Evolutionary conservation across 2,888 invertebrate genomes (phyloP), one percentile per base, ranked within the genome.

Genomic region (Pachliopta kotzebuea): DNA sequence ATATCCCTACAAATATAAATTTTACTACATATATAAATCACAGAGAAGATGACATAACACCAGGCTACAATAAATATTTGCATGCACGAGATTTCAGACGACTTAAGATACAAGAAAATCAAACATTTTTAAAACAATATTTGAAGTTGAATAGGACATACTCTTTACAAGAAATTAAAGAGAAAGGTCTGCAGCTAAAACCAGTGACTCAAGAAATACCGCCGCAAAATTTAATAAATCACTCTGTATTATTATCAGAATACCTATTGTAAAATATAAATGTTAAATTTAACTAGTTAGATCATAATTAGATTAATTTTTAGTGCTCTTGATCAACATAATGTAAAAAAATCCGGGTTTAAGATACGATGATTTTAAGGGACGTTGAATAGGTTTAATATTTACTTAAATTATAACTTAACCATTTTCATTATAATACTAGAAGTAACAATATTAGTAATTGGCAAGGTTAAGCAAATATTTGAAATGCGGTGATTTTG

Each of bases 41-140:
- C 2, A 65, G 67, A 52, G 65, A 63, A 59, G 65, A 65, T 64
- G 54, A 63, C 49, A 62, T 60, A 65, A 53, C 60, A 71, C 29
- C 49, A 37, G 70, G 74, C 14, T 72, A 69, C 60, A 69, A 72
- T 45, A 67, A 72, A 59, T 77, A 75, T 71, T 67, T 82, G 18
- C 86, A 86, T 71, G 62, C 85, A 50, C 76, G 83, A 74, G 86
- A 90, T 68, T 88, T 77, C 65, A 80, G 86, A 79, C 79, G 83
- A 71, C 76, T 76, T 17, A 88, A 86, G 67, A 68, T 77, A 20
- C 77, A 81, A 68, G 86, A 88, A 70, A 71, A 64, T 63, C 60
- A 67, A 29, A 56, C 55, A 24, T 70, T 45, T 63, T 72, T 68
- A 20, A 78, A 66, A 66, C 80, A 79, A 60, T 79, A 78, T 52